Conservation (phyloP, 2,888 invertebrate species). For the Pristionchus maxplancki region DNA sequence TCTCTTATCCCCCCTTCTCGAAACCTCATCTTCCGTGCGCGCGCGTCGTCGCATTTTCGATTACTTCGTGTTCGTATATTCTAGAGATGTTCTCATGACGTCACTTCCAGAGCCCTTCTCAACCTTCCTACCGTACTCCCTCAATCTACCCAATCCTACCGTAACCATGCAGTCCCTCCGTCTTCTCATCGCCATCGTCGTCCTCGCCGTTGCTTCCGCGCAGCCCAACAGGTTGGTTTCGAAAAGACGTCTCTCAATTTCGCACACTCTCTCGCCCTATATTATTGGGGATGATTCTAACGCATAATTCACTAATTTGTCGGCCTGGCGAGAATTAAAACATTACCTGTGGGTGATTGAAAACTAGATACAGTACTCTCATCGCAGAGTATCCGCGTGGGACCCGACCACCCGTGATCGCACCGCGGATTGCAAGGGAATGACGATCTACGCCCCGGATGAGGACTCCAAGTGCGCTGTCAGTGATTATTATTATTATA, state of each 20-base stretch:
- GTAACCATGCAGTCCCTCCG: slow-evolving; percentile 11
- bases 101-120: not conserved
- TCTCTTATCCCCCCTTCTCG: not conserved
- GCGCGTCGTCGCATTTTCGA: not conserved
- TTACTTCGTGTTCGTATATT: not conserved
- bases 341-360: not conserved
- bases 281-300: no score
- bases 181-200: not conserved
- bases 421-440: not conserved
- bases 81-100: not conserved
- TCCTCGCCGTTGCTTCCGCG: not conserved
- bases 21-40: not conserved
- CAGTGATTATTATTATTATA: not conserved
- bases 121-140: not conserved
- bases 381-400: not conserved
- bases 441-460: not conserved
- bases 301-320: no score
- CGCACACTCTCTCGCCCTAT: no score
- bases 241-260: no score
- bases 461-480: not conserved
- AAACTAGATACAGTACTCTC: no score
- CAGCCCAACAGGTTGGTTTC: not conserved
- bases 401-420: slow-evolving; percentile 2
- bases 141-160: not conserved
- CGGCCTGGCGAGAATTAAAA: no score